Conservation (phyloP, 2,113 vertebrate genomes). For the Hucho hucho region DNA sequence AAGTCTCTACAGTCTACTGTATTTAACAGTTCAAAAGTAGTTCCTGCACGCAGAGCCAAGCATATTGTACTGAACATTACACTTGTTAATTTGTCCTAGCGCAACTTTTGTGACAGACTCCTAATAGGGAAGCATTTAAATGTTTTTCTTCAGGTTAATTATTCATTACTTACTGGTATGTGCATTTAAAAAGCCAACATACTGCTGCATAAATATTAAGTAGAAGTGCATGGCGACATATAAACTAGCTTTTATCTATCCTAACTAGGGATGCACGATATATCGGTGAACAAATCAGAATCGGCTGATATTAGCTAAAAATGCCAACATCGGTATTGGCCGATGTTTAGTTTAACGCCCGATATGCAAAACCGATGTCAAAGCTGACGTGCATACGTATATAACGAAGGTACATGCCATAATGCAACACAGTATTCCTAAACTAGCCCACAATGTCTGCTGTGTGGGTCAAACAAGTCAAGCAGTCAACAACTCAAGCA, state of each 20-base stretch:
- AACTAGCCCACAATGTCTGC: too few species aligned
- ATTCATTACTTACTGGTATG: slow-evolving; percentile 14
- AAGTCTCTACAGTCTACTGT: slow-evolving; percentile 13
- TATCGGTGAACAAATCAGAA: too few species aligned
- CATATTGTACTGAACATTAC: slow-evolving; percentile 50
- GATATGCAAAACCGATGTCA: too few species aligned
- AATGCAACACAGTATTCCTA: too few species aligned
- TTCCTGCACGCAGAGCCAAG: slow-evolving; percentile 58
- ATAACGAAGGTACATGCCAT: too few species aligned
- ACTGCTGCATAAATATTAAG: slow-evolving; percentile 44
- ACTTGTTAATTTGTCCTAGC: slow-evolving; percentile 52
- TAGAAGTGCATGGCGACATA: slow-evolving; percentile 46
- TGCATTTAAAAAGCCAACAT: slow-evolving; percentile 23
- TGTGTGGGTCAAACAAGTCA: too few species aligned
- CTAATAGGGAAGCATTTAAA: slow-evolving; percentile 47
- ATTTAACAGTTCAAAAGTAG: slow-evolving; percentile 50
- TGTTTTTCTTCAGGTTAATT: slow-evolving; percentile 18
- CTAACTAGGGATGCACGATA: not conserved
- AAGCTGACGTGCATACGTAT: too few species aligned
- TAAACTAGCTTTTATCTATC: slow-evolving; percentile 58
- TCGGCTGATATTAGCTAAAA: too few species aligned
- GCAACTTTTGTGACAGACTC: slow-evolving; percentile 57
- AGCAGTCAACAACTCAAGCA: too few species aligned
- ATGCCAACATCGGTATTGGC: too few species aligned
- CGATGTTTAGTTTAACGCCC: too few species aligned